Base-by-base conservation (phyloP, 2,797 vertebrate species). In the Chloroceryle inda region DNA sequence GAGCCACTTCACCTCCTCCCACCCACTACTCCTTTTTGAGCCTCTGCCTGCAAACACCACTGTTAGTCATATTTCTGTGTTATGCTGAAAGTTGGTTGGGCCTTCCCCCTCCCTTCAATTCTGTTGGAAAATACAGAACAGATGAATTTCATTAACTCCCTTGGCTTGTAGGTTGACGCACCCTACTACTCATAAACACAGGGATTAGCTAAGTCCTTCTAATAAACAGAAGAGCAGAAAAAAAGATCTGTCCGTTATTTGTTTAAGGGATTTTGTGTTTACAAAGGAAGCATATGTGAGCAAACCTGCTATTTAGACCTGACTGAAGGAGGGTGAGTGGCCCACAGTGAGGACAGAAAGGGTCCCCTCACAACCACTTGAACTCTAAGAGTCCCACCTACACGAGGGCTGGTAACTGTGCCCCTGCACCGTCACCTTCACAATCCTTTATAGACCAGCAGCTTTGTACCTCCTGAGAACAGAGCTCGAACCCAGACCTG, bases 111-210 rank as follows among this genome's bases (percentile, higher is more conserved):
- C 85, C 78, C 73, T 88, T 50, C 71, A 38, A 23, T 94, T 72
- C 88, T 93, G 75, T 3, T 58, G 73, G 95, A 97, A 97, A 95
- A 95, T 2, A 89, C 56, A 73, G 94, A 97, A 92, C 97, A 97
- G 96, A 95, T 76, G 95, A 93, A 94, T 95, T 97, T 95, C 94
- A 97, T 97, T 97, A 97, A 82, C 66, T 94, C 76, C 77, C 61
- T 84, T 93, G 66, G 95, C 61, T 84, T 80, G 79, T 59, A 97
- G 95, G 88, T 40, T 94, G 97, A 94, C 96, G 95, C 93, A 96
- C 95, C 96, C 97, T 52, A 58, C 44, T 20, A 69, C 93, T 96
- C 40, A 15, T 97, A 97, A 97, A 97, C 94, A 97, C 52, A 64
- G 73, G 94, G 94, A 97, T 97, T 97, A 96, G 94, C 58, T 9